Base-by-base conservation (phyloP, 2,113 vertebrate species). In the Charina bottae region DNA sequence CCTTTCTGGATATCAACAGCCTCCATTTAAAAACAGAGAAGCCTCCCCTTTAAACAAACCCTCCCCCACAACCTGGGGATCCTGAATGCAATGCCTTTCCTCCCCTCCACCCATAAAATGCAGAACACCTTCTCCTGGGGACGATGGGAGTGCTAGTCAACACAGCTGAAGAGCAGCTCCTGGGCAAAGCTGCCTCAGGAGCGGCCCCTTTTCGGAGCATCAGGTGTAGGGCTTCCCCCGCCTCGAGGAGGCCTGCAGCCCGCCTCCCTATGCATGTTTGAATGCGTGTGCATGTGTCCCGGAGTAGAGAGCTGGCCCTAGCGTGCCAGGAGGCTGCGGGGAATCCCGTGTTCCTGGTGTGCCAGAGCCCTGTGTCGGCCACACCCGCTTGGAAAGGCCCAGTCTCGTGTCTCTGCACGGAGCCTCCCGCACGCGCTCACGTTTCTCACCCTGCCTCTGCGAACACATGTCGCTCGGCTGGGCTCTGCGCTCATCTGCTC, bases 391-490 rank as follows among this genome's bases (percentile, higher is more conserved):
- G 64, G 91, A 72, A 59, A 83, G 72, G 86, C 33, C 33, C 59
- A 0, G 89, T 90, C 68, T 87, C 84, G 84, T 93, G 83, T 83
- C 92, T 83, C 24, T 13, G 84, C 84, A 90, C 56, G 92, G 62
- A 90, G 83, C 55, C 62, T 15, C 92, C 88, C 4, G 87, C 59
- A 42, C 62, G 84, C n/a, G 37, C 92, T 85, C 88, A 85, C 88
- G 83, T 72, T 56, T 64, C 92, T 42, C 13, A 58, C 42, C 88
- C 83, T 87, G 86, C 58, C 83, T 88, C 89, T 83, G 78, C 90
- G 78, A 91, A 56, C 89, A 90, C 89, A 91, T 88, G 64, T 60
- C 86, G 85, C 89, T 42, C 2, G 89, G 88, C 90, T 84, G 89
- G 83, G 92, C 90, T 33, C 78, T 62, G 78, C 49, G 24, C 58